A percentile compares a stretch with the other conserved stretches of the same genome.
phyloP scores from a whole-genome alignment of 1,140 invertebrate genomes.

The Araneus ventricosus region DNA sequence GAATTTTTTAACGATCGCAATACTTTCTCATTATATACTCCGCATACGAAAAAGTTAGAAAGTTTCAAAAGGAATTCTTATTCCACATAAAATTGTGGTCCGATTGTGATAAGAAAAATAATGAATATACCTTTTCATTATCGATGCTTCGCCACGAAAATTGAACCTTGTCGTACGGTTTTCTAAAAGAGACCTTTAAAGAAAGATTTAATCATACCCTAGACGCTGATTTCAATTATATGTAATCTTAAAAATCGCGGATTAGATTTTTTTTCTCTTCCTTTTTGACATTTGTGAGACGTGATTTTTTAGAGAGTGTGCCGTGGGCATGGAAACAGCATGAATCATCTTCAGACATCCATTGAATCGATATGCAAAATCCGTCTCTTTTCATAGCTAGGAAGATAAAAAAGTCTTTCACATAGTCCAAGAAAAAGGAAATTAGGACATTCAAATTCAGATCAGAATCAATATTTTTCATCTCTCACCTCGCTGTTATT shows the following conservation, averaged over 20 bases:
- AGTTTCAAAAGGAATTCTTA: too few relatives aligned
- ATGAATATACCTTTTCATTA: too few relatives aligned
- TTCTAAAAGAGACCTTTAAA: neutral
- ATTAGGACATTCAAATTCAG: neutral
- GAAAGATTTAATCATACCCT: neutral
- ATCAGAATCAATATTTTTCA: neutral
- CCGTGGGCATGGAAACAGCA: conserved; percentile 5
- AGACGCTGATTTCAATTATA: neutral
- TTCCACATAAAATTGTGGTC: too few relatives aligned
- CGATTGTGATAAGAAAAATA: too few relatives aligned
- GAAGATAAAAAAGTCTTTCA: neutral
- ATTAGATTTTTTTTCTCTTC: neutral
- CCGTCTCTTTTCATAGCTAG: neutral
- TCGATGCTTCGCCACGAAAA: neutral
- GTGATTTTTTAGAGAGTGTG: neutral
- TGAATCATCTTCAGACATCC: neutral
- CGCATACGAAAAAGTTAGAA: too few relatives aligned
- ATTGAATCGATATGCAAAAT: neutral
- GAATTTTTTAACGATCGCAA: too few relatives aligned
- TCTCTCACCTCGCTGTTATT: too few relatives aligned
- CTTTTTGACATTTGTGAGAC: neutral
- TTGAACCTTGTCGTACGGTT: neutral
- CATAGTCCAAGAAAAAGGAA: neutral
- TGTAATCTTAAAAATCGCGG: neutral
- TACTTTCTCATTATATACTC: too few relatives aligned